Base-by-base conservation (phyloP, 1,140 invertebrate species). In the Gryllus bimaculatus region DNA sequence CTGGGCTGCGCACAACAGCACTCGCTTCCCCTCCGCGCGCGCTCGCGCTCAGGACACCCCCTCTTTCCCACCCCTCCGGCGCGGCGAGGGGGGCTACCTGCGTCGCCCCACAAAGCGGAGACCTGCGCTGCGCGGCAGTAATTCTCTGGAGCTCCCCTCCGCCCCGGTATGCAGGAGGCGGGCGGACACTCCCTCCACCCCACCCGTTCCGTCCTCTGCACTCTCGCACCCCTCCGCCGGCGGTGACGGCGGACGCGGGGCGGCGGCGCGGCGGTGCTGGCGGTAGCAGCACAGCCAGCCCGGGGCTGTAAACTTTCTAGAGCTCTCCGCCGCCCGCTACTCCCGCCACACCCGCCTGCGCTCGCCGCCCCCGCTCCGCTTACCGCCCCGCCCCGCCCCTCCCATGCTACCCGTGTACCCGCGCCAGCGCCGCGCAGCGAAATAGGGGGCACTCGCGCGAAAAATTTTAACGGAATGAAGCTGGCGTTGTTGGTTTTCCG, bases 391-490 rank as follows among this genome's bases (percentile, higher is more conserved):
- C 5, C 26, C 26, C 26, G 26, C 26, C 26, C 26, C 26, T 1
- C 26, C 26, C 26, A 2, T 5, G 26, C 26, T 39, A 39, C 26
- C 26, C 26, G 26, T 39, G 26, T 39, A 39, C 26, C 26, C 26
- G 26, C 26, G 26, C 26, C 26, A 39, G 26, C 26, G 26, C 26
- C 26, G 54, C 18, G 10, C 54, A 10, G 54, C 54, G 54, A 66
- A 66, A 66, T 66, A 66, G 54, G 54, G 54, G 54, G 54, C 54
- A 66, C 18, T 66, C 54, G 54, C 54, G 54, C 54, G 54, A 66
- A 66, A 66, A 66, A 66, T 66, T 66, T 66, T 66, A 66, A 66
- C 54, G 54, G 54, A 66, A 66, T 66, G 54, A 66, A 66, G 54
- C 54, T 18, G 54, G 54, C 54, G 54, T 10, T 66, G 54, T 66